phyloP scores from a whole-genome alignment of 2,113 vertebrate genomes.

The Varanus salvator region DNA sequence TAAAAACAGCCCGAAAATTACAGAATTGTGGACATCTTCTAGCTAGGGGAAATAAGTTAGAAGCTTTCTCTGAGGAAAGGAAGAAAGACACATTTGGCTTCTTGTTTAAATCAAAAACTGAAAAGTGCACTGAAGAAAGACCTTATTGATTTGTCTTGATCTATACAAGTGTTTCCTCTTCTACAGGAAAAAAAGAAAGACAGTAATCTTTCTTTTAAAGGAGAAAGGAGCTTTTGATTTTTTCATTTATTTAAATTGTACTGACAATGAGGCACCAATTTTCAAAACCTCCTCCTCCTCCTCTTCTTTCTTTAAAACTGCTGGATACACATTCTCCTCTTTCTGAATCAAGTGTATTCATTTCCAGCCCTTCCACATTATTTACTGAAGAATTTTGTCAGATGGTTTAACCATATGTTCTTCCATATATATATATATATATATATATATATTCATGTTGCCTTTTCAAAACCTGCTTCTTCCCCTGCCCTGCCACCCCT shows the following conservation, averaged over 20 bases:
- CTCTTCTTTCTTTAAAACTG: not conserved
- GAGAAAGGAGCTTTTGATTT: conserved; percentile 11
- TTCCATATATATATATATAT: not conserved
- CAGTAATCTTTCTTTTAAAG: not conserved
- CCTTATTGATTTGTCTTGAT: conserved; percentile 34
- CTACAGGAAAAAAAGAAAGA: not conserved
- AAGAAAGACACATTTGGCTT: conserved; percentile 3
- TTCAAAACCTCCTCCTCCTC: not conserved
- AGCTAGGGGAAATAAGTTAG: not conserved
- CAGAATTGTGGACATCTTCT: not conserved
- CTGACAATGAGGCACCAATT: not conserved
- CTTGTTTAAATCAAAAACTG: conserved; percentile 23
- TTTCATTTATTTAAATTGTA: conserved; percentile 22
- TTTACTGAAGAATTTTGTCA: conserved; percentile 41
- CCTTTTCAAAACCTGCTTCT: conserved; percentile 52
- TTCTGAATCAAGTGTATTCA: conserved; percentile 19
- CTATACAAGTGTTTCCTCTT: conserved; percentile 16
- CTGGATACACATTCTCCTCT: not conserved
- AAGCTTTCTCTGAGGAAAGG: not conserved
- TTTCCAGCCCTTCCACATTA: conserved; percentile 12
- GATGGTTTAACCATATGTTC: conserved; percentile 41
- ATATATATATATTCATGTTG: conserved; percentile 15
- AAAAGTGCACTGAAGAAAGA: conserved; percentile 19
- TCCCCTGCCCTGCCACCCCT: not conserved
- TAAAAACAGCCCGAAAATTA: not conserved